Evolutionary conservation across 2,888 invertebrate genomes (phyloP).

Genomic region (Glaucopsyche alexis): DNA sequence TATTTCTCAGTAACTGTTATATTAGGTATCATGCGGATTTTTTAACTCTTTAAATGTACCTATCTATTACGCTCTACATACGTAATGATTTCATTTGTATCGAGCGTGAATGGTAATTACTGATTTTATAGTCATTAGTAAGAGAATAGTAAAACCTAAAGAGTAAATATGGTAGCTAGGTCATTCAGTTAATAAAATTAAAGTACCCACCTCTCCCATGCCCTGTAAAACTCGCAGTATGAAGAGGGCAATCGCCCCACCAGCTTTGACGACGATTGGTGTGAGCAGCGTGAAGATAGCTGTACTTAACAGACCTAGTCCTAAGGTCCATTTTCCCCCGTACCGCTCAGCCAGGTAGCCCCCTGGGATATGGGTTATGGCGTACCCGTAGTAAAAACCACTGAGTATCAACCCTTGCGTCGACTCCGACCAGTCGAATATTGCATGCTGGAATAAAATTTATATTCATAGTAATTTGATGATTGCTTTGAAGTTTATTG

Average conservation of each 20-base stretch:
- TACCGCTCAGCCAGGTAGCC: constrained; percentile 90
- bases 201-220: constrained; percentile 82
- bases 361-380: constrained; percentile 92
- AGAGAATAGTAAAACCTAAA: no score
- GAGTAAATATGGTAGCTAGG: neutral
- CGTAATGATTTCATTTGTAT: no score
- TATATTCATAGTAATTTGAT: constrained; percentile 16
- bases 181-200: neutral
- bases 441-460: constrained; percentile 62
- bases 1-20: no score
- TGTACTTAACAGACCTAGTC: constrained; percentile 89
- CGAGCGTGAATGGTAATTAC: no score
- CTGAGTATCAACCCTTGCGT: constrained; percentile 88
- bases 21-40: no score
- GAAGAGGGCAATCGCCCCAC: constrained; percentile 79
- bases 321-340: constrained; percentile 92
- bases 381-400: constrained; percentile 92
- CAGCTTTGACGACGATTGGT: constrained; percentile 84
- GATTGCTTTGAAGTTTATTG: neutral
- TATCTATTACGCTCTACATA: no score
- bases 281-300: constrained; percentile 90
- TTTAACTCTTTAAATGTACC: no score
- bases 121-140: no score
- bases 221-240: constrained; percentile 85
- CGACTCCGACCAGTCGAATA: constrained; percentile 86